Conservation (phyloP, 2,888 invertebrate genomes). For the Chrysolina americana region DNA sequence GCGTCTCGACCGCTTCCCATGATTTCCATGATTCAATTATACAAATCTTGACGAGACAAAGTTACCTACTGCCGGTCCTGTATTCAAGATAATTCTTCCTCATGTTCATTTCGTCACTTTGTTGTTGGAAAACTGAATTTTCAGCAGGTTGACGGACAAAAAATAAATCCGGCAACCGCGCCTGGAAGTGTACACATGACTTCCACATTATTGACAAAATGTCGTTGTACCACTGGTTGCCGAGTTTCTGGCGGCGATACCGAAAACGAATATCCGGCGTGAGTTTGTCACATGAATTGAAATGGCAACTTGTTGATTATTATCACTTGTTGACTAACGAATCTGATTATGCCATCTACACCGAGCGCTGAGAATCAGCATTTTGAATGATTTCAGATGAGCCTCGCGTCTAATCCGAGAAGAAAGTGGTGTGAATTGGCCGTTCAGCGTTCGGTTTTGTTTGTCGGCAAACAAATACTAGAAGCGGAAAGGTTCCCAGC, state of each 20-base stretch:
- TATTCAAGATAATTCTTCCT: too few relatives aligned
- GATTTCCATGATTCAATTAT: too few relatives aligned
- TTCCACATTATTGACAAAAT: constrained; percentile 10
- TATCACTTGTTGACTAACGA: constrained; percentile 42
- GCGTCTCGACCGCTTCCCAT: too few relatives aligned
- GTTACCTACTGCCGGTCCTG: not conserved
- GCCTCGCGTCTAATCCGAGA: not conserved
- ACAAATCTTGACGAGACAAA: too few relatives aligned
- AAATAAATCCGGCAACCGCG: not conserved
- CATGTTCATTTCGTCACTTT: too few relatives aligned
- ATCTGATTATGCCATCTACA: constrained; percentile 11
- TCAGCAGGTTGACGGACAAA: not conserved
- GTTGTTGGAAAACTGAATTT: not conserved
- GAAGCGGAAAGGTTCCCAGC: constrained; percentile 57
- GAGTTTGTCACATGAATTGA: constrained; percentile 32
- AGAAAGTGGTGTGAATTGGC: constrained; percentile 21
- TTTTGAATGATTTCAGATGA: constrained; percentile 2
- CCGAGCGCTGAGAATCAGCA: not conserved
- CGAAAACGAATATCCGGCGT: constrained; percentile 24
- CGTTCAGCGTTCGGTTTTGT: constrained; percentile 28
- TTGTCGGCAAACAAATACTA: constrained; percentile 47
- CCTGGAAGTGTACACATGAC: constrained; percentile 1
- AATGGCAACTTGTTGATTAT: constrained; percentile 48
- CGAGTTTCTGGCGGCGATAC: constrained; percentile 31
- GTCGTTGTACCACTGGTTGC: constrained; percentile 39